Conservation (phyloP, 1,140 invertebrate genomes). For the Drosophila tropicalis region DNA sequence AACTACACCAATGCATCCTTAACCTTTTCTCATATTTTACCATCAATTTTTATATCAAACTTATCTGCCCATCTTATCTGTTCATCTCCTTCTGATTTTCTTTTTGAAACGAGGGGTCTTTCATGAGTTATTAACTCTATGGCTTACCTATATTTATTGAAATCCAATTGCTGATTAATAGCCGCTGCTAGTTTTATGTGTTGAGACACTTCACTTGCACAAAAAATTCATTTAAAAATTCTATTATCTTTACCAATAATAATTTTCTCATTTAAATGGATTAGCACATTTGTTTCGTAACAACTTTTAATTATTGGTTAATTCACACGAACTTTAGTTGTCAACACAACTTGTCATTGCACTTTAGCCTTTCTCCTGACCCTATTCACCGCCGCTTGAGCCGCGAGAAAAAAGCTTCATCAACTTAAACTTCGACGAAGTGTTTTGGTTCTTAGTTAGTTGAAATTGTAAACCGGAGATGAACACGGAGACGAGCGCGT, state of each 20-base stretch:
- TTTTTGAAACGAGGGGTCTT: too few relatives aligned
- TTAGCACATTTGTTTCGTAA: slow-evolving; percentile 4
- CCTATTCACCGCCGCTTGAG: slow-evolving; percentile 1
- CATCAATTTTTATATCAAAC: too few relatives aligned
- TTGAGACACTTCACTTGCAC: neutral
- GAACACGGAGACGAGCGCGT: slow-evolving; percentile 61
- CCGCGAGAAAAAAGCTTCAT: slow-evolving; percentile 1
- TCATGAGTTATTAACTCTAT: neutral
- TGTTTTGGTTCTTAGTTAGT: slow-evolving; percentile 22
- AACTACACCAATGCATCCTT: too few relatives aligned
- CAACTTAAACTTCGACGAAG: slow-evolving; percentile 24
- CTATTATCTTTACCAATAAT: neutral
- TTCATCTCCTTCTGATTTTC: too few relatives aligned
- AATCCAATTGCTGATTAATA: neutral
- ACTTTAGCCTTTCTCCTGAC: slow-evolving; percentile 1
- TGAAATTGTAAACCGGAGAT: slow-evolving; percentile 28
- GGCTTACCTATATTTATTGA: slow-evolving; percentile 1
- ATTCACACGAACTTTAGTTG: neutral
- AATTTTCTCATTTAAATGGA: neutral
- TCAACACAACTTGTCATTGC: neutral
- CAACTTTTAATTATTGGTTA: neutral
- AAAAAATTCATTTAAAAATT: slow-evolving; percentile 5
- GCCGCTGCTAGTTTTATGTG: neutral
- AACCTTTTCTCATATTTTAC: too few relatives aligned
- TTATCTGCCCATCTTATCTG: too few relatives aligned